Base-by-base conservation (phyloP, 2,113 vertebrate genomes). In the Boulengerochromis microlepis region DNA sequence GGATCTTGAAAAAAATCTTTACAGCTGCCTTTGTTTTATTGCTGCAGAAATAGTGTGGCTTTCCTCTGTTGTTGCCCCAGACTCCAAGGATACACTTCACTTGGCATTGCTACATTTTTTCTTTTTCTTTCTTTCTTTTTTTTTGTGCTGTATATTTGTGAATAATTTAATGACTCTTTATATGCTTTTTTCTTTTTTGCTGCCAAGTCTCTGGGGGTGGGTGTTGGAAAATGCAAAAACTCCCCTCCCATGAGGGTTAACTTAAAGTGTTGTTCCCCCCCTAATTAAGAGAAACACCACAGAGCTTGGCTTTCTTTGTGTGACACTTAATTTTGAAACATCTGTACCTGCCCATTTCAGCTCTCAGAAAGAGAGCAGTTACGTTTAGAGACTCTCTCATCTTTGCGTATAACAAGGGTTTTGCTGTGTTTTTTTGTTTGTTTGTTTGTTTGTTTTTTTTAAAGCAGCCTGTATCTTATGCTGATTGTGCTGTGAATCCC, bases 91-190 rank as follows among this genome's bases (percentile, higher is more conserved):
- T 90, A 92, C 92, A 92, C 90, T 91, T 83, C 5, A 12, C 86
- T 91, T 89, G 81, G 86, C 87, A 84, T 91, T 87, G 56, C 93
- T 86, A 69, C 91, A 87, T 74, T 91, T 87, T 19, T 42, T 8
- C 3, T 88, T 38, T 45, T 6, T 88, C 56, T 90, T 86, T 18
- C 1, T 59, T 50, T 53, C 84, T 85, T 33, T 89, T 22, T 15
- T 47, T 26, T 91, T 80, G 88, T 89, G 87, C 86, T 66, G 88
- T 86, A 86, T 91, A 91, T 95, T 94, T 95, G 91, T 95, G 93
- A 95, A 93, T 95, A 93, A 95, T 96, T 94, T 93, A 94, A 90
- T 91, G 90, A 88, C 59, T 95, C 80, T 90, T 94, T 93, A 93
- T 93, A 80, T 94, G 81, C 90, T 86, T 89, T 56, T 91, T 87